Conservation (phyloP, 2,113 vertebrate genomes). For the Ploceus nigricollis region DNA sequence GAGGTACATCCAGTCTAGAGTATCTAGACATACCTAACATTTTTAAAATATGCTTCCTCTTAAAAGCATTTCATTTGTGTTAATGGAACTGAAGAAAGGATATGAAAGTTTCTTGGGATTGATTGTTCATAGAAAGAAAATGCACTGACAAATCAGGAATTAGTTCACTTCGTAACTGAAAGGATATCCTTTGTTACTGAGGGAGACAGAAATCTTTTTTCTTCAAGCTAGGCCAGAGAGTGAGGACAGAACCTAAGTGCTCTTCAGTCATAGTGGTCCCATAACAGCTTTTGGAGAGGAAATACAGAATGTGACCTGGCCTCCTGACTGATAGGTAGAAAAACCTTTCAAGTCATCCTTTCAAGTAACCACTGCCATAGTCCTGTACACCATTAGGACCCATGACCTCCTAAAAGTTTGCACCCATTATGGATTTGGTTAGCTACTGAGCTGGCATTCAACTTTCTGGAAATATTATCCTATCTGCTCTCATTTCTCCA, state of each 20-base stretch:
- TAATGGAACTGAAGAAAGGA: background rate
- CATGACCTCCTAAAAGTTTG: background rate
- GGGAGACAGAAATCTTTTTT: background rate
- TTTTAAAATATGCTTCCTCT: background rate
- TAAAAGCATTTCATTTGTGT: background rate
- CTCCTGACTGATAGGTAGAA: background rate
- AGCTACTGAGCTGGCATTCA: background rate
- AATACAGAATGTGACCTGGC: background rate
- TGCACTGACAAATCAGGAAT: background rate
- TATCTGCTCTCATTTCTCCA: background rate
- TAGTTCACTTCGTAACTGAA: background rate
- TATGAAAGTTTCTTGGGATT: background rate
- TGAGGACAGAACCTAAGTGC: background rate
- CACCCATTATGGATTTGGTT: background rate
- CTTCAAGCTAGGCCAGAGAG: background rate
- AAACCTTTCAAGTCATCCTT: background rate
- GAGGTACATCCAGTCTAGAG: background rate
- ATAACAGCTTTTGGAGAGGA: background rate
- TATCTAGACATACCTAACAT: background rate
- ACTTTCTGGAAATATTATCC: background rate
- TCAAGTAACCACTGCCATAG: background rate
- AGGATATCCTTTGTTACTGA: background rate
- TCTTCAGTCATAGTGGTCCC: background rate
- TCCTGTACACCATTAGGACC: background rate
- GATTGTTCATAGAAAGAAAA: background rate